Evolutionary conservation across 23 tunicate genomes (phyloP).

Genomic region (Botrylloides violaceus): DNA sequence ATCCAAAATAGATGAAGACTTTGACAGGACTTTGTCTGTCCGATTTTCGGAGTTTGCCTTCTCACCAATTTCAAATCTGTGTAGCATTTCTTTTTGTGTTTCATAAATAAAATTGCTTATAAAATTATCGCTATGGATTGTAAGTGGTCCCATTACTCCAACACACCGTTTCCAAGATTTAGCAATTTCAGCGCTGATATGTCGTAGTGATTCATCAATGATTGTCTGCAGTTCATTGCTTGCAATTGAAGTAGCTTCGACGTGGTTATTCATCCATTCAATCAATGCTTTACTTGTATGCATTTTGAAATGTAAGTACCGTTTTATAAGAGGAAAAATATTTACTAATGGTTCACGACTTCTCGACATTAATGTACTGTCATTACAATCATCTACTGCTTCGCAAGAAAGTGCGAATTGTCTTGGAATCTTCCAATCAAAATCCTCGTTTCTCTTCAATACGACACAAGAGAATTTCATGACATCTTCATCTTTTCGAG

Average conservation of each 20-base stretch:
- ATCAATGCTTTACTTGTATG: not conserved
- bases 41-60: too few relatives aligned
- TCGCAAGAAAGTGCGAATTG: too few relatives aligned
- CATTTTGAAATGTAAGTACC: not conserved
- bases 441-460: too few relatives aligned
- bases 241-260: not conserved
- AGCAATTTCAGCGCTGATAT: not conserved
- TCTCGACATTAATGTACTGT: too few relatives aligned
- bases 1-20: not conserved
- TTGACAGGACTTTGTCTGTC: not conserved
- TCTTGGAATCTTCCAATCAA: too few relatives aligned
- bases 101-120: not conserved
- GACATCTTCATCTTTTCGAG: too few relatives aligned
- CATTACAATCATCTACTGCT: too few relatives aligned
- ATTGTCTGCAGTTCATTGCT: not conserved
- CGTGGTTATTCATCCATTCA: not conserved
- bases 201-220: not conserved
- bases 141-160: too few relatives aligned
- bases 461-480: too few relatives aligned
- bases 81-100: not conserved
- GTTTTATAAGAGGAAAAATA: not conserved
- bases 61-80: not conserved
- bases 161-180: conserved; percentile 1
- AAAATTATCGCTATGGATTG: not conserved
- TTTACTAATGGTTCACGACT: too few relatives aligned